Evolutionary conservation across 2,113 vertebrate genomes (phyloP).

Genomic region (Dicrurus megarhynchus): DNA sequence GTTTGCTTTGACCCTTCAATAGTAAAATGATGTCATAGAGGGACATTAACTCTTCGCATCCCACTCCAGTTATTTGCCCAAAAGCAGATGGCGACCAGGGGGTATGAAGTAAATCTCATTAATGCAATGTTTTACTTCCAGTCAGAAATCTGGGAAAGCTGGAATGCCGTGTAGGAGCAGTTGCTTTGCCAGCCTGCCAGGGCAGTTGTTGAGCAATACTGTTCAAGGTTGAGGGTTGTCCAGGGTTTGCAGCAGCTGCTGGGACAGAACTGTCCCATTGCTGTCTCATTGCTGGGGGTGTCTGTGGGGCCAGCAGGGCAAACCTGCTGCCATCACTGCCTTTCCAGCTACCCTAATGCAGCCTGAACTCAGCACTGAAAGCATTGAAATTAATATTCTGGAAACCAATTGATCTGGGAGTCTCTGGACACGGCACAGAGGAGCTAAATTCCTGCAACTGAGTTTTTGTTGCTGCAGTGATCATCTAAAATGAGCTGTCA

Average conservation of each 20-base stretch:
- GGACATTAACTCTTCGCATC: neutral
- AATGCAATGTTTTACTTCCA: neutral
- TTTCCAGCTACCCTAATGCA: neutral
- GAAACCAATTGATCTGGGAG: neutral
- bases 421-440: neutral
- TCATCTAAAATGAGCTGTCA: neutral
- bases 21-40: neutral
- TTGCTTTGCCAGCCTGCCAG: neutral
- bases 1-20: neutral
- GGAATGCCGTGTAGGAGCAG: fast-evolving
- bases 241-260: neutral
- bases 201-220: neutral
- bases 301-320: neutral
- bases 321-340: fast-evolving
- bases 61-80: neutral
- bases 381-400: neutral
- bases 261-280: neutral
- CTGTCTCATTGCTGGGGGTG: fast-evolving
- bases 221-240: neutral
- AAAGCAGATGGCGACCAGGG: neutral
- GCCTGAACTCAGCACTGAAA: neutral
- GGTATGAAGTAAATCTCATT: neutral
- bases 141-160: neutral
- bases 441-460: neutral
- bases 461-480: constrained; percentile 11